Evolutionary conservation across 2,113 vertebrate genomes (phyloP), one percentile per base, ranked within the genome.

Genomic region (Corvus cornix): DNA sequence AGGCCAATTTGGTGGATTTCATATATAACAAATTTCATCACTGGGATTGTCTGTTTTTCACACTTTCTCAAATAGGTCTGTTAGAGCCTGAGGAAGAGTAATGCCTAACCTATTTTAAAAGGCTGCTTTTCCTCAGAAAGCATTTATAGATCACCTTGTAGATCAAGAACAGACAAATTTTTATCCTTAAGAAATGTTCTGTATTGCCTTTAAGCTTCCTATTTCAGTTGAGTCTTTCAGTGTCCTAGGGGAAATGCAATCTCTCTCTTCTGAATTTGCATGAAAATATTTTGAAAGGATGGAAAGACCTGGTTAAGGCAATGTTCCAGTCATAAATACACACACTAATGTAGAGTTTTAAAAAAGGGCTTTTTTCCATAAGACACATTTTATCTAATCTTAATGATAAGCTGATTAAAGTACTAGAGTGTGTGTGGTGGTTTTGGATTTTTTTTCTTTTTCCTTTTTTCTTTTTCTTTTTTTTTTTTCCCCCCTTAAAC

Each of bases 271-370:
- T 93, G 78, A 93, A 92, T 91, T 83, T 88, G 64, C 72, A 83
- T 86, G 55, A 83, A 96, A 87, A 91, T 96, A 93, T 93, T 93
- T 85, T 85, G 87, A 93, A 88, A 91, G 78, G 30, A 43, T 80
- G 55, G 67, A 80, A 81, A 86, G 87, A 63, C 48, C 67, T 6
- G 5, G 70, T 90, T 83, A 90, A 84, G 68, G 73, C 79, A 93
- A 13, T 10, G n/a, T 90, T 96, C 55, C 43, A 49, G 23, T 84
- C 74, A 51, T 79, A 87, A 73, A 82, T 35, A 87, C 18, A 59
- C 52, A 64, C 37, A 33, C 9, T n/a, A 33, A 39, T 18, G 70
- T 33, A 67, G 35, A 55, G 3, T 39, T 41, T 19, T 64, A n/a
- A 48, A 83, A 23, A 41, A 31, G 9, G 7, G 1, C 3, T 49